These are phyloP conservation scores for Drosophila ezoana DNA, from an alignment of 2,888 invertebrate genomes.

Conservation along the genomic window DNA sequence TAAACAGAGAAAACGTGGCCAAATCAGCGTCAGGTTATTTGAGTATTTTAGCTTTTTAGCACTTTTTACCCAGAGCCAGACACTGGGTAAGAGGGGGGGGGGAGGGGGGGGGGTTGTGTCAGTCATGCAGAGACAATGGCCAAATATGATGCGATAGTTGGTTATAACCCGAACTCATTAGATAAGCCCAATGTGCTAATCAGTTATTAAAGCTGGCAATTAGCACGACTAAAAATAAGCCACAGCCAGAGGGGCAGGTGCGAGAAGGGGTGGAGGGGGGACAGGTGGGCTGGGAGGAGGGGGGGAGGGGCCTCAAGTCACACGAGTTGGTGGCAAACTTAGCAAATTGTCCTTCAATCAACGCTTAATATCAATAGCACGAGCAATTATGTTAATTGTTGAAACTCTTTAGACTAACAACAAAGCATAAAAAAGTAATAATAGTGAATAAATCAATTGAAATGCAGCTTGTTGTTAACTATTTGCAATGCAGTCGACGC, in stretches of 20 bases:
- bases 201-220: slow-evolving; percentile 34
- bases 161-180: slow-evolving; percentile 11
- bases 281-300: neutral
- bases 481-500: slow-evolving; percentile 35
- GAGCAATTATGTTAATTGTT: slow-evolving; percentile 51
- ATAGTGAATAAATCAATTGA: slow-evolving; percentile 3
- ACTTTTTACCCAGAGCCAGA: slow-evolving; percentile 34
- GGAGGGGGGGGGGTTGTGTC: neutral
- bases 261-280: neutral
- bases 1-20: slow-evolving; percentile 24
- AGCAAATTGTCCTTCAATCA: slow-evolving; percentile 47
- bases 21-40: slow-evolving; percentile 37
- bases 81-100: neutral
- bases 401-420: slow-evolving; percentile 7
- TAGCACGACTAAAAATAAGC: slow-evolving; percentile 38
- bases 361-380: slow-evolving; percentile 42
- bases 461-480: neutral
- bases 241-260: neutral
- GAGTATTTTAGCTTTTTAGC: slow-evolving; percentile 60
- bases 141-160: slow-evolving; percentile 14
- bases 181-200: slow-evolving; percentile 42
- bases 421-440: slow-evolving; percentile 5
- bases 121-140: slow-evolving; percentile 1
- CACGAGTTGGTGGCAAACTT: slow-evolving; percentile 29
- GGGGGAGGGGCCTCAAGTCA: slow-evolving; percentile 22